These are phyloP conservation scores for Nicator chloris DNA, from an alignment of 2,113 vertebrate species.

Conservation along the genomic window DNA sequence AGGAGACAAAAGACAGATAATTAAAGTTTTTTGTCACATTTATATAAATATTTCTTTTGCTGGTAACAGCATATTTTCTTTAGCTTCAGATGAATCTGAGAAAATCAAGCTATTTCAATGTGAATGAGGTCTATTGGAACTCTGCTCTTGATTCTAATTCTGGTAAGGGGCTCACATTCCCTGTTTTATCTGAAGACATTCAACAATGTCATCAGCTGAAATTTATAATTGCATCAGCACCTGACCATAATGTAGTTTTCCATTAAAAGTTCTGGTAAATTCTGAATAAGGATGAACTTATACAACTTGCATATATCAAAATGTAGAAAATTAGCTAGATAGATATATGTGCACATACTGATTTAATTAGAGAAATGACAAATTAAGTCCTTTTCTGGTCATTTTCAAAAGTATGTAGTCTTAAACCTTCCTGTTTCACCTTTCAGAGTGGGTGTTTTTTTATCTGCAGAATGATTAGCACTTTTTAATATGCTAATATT, in stretches of 20 bases:
- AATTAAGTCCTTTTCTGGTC: not conserved
- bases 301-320: not conserved
- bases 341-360: not conserved
- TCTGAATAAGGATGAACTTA: not conserved
- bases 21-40: not conserved
- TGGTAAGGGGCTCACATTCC: not conserved
- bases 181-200: not conserved
- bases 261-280: not conserved
- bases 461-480: not conserved
- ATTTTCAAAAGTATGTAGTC: not conserved
- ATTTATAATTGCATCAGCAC: not conserved
- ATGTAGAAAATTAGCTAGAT: not conserved
- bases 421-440: not conserved
- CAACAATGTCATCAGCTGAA: not conserved
- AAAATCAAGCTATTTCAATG: not conserved
- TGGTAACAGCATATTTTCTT: not conserved
- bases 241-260: not conserved
- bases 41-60: not conserved
- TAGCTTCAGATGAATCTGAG: not conserved
- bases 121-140: not conserved
- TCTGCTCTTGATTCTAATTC: not conserved
- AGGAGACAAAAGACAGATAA: not conserved
- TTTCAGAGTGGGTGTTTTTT: not conserved
- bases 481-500: not conserved
- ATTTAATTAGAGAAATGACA: not conserved